These are phyloP conservation scores for Dicyrtoma fusca DNA, from an alignment of 2,888 invertebrate genomes.

Conservation along the genomic window DNA sequence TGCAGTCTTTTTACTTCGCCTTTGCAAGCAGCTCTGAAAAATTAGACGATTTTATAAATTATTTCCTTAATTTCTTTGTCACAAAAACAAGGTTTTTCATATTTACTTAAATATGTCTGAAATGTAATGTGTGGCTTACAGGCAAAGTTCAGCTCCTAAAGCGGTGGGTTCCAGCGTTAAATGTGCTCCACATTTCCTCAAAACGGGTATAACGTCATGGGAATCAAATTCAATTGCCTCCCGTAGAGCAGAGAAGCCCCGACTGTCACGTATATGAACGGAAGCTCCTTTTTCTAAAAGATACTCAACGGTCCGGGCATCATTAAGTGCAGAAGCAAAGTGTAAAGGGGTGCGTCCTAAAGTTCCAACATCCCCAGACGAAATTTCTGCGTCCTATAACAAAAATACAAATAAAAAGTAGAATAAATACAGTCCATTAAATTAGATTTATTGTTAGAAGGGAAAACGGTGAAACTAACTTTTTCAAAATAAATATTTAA, in stretches of 20 bases:
- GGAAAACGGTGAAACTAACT: background rate
- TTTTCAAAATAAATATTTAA: background rate
- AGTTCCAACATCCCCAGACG: conserved; percentile 43
- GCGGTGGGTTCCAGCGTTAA: conserved; percentile 66
- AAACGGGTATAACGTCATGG: conserved; percentile 68
- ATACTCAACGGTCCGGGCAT: conserved; percentile 70
- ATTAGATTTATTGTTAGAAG: background rate
- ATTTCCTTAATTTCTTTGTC: background rate
- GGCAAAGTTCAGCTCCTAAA: conserved; percentile 71
- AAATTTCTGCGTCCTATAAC: conserved; percentile 49
- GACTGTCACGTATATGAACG: conserved; percentile 76
- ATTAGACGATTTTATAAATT: conserved; percentile 9
- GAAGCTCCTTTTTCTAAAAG: conserved; percentile 78
- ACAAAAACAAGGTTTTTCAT: background rate
- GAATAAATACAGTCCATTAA: background rate
- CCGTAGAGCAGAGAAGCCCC: conserved; percentile 72
- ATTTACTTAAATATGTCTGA: conserved; percentile 24
- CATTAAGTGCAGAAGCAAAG: conserved; percentile 75
- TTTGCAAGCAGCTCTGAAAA: conserved; percentile 59
- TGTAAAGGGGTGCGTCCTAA: conserved; percentile 77
- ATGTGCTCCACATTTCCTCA: conserved; percentile 77
- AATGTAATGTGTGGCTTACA: conserved; percentile 58
- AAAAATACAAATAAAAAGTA: too few species aligned
- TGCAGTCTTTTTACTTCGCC: conserved; percentile 66
- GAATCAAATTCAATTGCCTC: conserved; percentile 72